These are phyloP conservation scores for Hystrix brachyura DNA, from an alignment of 2,113 vertebrate species.

Conservation along the genomic window DNA sequence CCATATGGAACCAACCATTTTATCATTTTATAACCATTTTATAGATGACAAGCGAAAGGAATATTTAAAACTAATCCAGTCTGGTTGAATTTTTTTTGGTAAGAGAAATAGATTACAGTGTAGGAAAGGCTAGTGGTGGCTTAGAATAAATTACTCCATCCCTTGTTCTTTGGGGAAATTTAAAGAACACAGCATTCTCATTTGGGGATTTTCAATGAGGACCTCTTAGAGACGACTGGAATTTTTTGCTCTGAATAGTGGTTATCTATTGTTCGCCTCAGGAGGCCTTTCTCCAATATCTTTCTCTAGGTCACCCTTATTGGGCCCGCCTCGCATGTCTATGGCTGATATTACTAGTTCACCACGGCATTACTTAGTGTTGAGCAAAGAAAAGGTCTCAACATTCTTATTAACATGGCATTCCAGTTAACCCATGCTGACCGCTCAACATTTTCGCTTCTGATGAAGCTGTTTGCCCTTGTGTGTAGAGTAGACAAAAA, in stretches of 20 bases:
- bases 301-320: neutral
- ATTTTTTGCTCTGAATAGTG: neutral
- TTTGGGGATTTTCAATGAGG: neutral
- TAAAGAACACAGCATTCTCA: neutral
- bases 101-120: neutral
- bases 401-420: neutral
- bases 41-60: neutral
- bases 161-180: neutral
- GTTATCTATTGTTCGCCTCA: neutral
- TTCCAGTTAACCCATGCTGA: neutral
- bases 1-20: neutral
- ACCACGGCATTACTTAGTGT: neutral
- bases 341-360: neutral
- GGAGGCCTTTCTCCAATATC: neutral
- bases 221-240: neutral
- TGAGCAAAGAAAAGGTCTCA: neutral
- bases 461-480: neutral
- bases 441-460: neutral
- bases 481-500: neutral
- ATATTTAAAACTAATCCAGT: neutral
- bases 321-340: neutral
- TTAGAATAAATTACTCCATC: neutral
- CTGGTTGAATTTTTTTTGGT: neutral
- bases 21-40: neutral
- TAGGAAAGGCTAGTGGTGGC: neutral